Base-by-base conservation (phyloP, 2,888 invertebrate species). In the Alsophila aescularia region DNA sequence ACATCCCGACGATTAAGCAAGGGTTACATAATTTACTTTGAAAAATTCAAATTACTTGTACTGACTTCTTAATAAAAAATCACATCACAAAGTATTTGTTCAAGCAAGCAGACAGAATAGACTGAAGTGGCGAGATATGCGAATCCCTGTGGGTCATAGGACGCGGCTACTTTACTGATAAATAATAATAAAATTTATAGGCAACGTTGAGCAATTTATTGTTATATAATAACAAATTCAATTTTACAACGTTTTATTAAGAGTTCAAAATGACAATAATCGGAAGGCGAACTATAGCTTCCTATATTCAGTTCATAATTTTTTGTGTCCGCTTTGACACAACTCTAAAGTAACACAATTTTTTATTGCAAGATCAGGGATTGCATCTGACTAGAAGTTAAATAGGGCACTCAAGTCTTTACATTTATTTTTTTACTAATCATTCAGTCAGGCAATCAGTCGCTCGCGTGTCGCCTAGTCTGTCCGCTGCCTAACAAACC, bases 41-140 rank as follows among this genome's bases (percentile, higher is more conserved):
- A 81, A 80, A 79, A 41, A 80, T 78, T 78, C 78, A 78, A 77
- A 77, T 77, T 78, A 84, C 77, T 81, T 81, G 77, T 81, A 82
- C 75, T 81, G 83, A 84, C 76, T 82, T 79, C 75, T 71, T 56
- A 56, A 37, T 81, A 72, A 77, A 81, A 83, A 84, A 83, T 82
- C 79, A 83, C 78, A 79, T 81, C 78, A 81, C 79, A 79, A 51
- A 41, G 50, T 45, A 50, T 45, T 55, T 32, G 45, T 45, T 45
- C 35, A 24, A 18, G 27, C 43, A 4, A 41, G 45, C 36, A 36
- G 44, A 51, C 50, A 51, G 50, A 45, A 8, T 39, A 49, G 49
- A 27, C 31, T 4, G 47, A 7, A 29, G 29, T 21, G n/a, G 50
- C 44, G 49, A 45, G 24, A 27, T 15, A n/a, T 29, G 35, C 41